A percentile compares a stretch with the other conserved stretches of the same genome.
Conservation (phyloP, 2,113 vertebrate species). For the Oenanthe melanoleuca region DNA sequence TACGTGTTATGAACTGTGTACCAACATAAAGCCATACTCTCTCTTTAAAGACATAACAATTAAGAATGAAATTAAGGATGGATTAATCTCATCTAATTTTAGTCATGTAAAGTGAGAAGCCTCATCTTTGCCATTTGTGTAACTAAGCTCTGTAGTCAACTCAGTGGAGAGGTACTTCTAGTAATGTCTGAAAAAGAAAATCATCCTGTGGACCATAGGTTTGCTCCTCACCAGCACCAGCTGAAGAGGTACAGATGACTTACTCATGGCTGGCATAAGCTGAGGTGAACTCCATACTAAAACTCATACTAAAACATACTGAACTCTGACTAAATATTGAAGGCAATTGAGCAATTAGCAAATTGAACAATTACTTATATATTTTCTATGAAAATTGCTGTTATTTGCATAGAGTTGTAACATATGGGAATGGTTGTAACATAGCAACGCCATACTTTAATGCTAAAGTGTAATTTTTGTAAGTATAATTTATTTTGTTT, state of each 20-base stretch:
- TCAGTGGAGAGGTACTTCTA: background rate
- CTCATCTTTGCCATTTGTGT: background rate
- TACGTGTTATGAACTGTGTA: background rate
- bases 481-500: background rate
- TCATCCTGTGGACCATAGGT: background rate
- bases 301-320: too few species aligned
- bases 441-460: background rate
- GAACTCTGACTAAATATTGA: background rate
- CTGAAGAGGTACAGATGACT: background rate
- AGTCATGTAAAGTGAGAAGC: background rate
- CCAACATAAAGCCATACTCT: background rate
- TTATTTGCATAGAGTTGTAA: background rate
- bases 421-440: background rate
- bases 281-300: background rate
- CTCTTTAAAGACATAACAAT: background rate
- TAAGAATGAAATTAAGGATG: background rate
- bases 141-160: background rate
- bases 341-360: background rate
- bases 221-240: accelerated
- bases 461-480: background rate
- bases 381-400: background rate
- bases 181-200: background rate
- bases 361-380: background rate
- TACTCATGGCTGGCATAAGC: background rate
- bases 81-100: background rate